Conservation (phyloP, 1,140 invertebrate genomes). For the Popillia japonica region DNA sequence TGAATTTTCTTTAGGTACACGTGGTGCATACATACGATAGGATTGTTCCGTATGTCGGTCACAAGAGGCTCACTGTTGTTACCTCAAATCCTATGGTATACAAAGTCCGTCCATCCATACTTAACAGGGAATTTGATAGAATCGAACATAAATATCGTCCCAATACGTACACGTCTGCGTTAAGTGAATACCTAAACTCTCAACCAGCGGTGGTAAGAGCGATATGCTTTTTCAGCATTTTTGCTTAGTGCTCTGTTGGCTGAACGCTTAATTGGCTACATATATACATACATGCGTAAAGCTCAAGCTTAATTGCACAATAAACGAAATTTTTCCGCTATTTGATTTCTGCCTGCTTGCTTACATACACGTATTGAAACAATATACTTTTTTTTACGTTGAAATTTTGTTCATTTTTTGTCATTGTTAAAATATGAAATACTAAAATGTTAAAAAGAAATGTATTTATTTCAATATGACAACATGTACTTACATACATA, state of each 20-base stretch:
- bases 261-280: slow-evolving; percentile 23
- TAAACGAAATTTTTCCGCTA: not conserved
- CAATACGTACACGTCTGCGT: slow-evolving; percentile 68
- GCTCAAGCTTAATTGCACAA: not conserved
- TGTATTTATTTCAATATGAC: not conserved
- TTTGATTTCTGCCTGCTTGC: not conserved
- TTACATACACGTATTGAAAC: slow-evolving; percentile 18
- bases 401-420: not conserved
- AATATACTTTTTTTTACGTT: not conserved
- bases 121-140: slow-evolving; percentile 75
- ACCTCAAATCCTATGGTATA: slow-evolving; percentile 67
- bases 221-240: not conserved
- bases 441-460: not conserved
- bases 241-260: not conserved
- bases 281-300: not conserved
- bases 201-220: slow-evolving; percentile 73
- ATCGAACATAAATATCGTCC: slow-evolving; percentile 73
- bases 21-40: slow-evolving; percentile 59
- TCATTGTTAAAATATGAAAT: too few species aligned
- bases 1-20: slow-evolving; percentile 53
- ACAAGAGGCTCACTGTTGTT: slow-evolving; percentile 72
- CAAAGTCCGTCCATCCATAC: slow-evolving; percentile 72
- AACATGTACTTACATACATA: not conserved
- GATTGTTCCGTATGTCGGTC: slow-evolving; percentile 68
- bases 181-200: slow-evolving; percentile 80